These are phyloP conservation scores for Mionectes olivaceus DNA, from an alignment of 2,797 vertebrate genomes.

Conservation along the genomic window DNA sequence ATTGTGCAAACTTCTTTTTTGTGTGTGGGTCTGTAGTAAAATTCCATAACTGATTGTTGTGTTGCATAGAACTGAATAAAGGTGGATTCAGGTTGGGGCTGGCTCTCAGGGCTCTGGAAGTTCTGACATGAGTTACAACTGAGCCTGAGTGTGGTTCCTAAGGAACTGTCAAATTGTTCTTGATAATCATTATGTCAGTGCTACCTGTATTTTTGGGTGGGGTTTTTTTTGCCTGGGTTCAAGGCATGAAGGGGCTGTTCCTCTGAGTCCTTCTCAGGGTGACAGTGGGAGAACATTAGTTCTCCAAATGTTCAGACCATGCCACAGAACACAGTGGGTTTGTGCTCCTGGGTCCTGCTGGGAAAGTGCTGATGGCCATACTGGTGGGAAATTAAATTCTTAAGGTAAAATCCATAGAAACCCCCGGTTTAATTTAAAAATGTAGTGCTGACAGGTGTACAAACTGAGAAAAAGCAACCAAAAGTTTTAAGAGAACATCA, in stretches of 20 bases:
- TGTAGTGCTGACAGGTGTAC: background rate
- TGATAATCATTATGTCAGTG: background rate
- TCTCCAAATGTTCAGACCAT: background rate
- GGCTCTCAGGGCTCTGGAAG: background rate
- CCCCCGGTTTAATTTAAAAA: background rate
- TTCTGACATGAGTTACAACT: background rate
- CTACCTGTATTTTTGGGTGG: background rate
- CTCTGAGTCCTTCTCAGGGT: background rate
- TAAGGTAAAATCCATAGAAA: background rate
- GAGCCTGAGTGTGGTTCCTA: background rate
- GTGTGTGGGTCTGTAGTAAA: background rate
- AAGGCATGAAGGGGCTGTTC: background rate
- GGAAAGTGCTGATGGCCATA: background rate
- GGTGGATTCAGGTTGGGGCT: background rate
- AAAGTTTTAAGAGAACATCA: background rate
- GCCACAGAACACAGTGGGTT: background rate
- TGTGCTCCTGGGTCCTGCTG: background rate
- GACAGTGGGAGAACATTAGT: background rate
- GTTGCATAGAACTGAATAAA: background rate
- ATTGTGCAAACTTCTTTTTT: background rate
- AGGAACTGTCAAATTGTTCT: background rate
- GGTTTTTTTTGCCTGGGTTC: background rate
- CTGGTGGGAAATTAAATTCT: background rate
- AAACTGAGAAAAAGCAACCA: background rate
- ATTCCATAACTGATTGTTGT: accelerated